Conservation (phyloP, 2,797 vertebrate genomes). For the Micropoecilia bifurca region DNA sequence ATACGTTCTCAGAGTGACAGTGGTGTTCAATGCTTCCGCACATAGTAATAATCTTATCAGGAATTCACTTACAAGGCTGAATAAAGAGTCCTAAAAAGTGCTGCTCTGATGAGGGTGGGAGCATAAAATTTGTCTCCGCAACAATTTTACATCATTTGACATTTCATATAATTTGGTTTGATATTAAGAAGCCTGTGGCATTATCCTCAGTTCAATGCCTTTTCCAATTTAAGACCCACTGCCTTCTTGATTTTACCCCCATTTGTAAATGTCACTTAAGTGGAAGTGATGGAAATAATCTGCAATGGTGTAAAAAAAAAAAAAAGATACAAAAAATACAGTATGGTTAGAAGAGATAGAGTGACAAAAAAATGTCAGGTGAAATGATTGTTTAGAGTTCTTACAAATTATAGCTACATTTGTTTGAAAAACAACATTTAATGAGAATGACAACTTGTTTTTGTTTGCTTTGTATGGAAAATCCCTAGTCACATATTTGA, state of each 20-base stretch:
- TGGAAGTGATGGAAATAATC: constrained; percentile 75
- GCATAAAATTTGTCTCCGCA: constrained; percentile 65
- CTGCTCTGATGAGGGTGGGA: constrained; percentile 57
- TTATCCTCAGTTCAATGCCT: constrained; percentile 79
- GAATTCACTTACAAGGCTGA: constrained; percentile 32
- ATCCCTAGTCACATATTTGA: background rate
- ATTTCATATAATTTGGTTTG: constrained; percentile 80
- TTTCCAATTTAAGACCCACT: constrained; percentile 80
- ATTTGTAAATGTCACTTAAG: constrained; percentile 84
- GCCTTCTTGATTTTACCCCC: constrained; percentile 78
- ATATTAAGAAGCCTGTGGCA: constrained; percentile 78
- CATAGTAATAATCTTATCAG: constrained; percentile 32
- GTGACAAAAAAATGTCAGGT: background rate
- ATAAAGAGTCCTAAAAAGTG: constrained; percentile 52
- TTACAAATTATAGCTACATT: background rate
- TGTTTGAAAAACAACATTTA: background rate
- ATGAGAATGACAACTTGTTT: background rate
- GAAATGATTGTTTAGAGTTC: background rate
- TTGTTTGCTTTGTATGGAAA: background rate
- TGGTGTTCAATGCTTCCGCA: background rate
- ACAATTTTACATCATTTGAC: constrained; percentile 80
- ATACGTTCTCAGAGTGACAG: constrained; percentile 8
- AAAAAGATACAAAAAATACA: constrained; percentile 2
- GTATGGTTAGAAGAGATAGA: background rate
- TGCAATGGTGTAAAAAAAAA: constrained; percentile 53